Conservation (phyloP, 2,797 vertebrate genomes). For the Rhinoraja longicauda region DNA sequence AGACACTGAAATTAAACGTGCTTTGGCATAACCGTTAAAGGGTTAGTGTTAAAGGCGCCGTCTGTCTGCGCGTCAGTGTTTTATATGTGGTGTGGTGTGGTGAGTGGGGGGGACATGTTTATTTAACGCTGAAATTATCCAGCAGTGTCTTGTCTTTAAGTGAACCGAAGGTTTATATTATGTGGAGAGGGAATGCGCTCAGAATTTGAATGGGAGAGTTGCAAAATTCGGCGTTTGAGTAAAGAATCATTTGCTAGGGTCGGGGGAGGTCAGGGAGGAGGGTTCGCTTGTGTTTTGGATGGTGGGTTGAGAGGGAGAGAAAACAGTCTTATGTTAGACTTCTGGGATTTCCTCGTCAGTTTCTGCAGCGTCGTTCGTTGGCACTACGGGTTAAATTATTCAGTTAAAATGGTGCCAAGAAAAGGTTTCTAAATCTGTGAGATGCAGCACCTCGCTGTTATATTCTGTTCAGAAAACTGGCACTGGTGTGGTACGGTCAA, state of each 20-base stretch:
- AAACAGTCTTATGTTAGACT: background rate
- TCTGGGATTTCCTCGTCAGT: slow-evolving; percentile 10
- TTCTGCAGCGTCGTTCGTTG: too few species aligned
- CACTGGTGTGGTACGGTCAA: background rate
- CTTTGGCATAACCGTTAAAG: background rate
- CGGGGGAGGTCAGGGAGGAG: background rate
- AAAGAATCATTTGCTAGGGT: too few species aligned
- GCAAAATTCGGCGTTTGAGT: background rate
- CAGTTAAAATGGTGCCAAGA: slow-evolving; percentile 8
- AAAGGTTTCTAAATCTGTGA: background rate
- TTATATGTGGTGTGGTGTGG: too few species aligned
- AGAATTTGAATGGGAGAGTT: background rate
- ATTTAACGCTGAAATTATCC: background rate
- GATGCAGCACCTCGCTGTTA: background rate
- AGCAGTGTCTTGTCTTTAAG: background rate
- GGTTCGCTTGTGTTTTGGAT: background rate
- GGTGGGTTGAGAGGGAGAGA: background rate
- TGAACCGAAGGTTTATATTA: background rate
- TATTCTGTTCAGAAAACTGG: background rate
- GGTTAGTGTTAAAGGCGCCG: slow-evolving; percentile 7
- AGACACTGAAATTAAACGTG: slow-evolving; percentile 2
- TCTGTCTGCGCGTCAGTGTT: background rate
- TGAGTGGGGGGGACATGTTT: background rate
- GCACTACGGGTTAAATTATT: background rate
- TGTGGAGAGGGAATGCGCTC: background rate